These are phyloP conservation scores for Dusona sp. DNA, from an alignment of 2,888 invertebrate genomes.

Conservation along the genomic window DNA sequence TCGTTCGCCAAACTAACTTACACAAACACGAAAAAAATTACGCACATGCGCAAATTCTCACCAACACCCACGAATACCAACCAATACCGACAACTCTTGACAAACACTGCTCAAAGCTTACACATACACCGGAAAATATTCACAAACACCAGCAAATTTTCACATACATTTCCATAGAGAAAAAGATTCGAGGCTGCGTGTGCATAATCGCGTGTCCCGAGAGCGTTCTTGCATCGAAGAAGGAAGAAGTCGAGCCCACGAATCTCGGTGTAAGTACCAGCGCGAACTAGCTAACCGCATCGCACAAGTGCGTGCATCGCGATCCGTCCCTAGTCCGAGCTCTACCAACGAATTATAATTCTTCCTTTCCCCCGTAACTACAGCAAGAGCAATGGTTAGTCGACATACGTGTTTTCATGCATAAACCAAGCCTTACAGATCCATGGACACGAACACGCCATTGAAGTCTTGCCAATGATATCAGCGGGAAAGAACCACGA, in stretches of 20 bases:
- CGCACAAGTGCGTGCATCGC: constrained; percentile 63
- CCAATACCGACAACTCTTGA: background rate
- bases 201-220: constrained; percentile 64
- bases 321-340: constrained; percentile 35
- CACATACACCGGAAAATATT: background rate
- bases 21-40: background rate
- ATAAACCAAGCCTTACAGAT: constrained; percentile 37
- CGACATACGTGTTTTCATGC: constrained; percentile 1
- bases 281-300: constrained; percentile 56
- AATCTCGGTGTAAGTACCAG: constrained; percentile 66
- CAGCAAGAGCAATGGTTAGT: constrained; percentile 5
- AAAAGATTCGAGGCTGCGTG: constrained; percentile 50
- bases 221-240: constrained; percentile 20
- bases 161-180: background rate
- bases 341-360: constrained; percentile 64
- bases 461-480: constrained; percentile 56
- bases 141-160: background rate
- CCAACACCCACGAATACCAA: background rate
- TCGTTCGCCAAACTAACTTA: constrained; percentile 1
- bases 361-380: constrained; percentile 19
- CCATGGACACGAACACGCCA: constrained; percentile 53
- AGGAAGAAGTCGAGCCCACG: constrained; percentile 34
- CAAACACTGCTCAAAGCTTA: background rate
- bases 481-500: constrained; percentile 44
- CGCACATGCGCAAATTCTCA: background rate